phyloP scores from a whole-genome alignment of 2,113 vertebrate species.

The Picathartes gymnocephalus region DNA sequence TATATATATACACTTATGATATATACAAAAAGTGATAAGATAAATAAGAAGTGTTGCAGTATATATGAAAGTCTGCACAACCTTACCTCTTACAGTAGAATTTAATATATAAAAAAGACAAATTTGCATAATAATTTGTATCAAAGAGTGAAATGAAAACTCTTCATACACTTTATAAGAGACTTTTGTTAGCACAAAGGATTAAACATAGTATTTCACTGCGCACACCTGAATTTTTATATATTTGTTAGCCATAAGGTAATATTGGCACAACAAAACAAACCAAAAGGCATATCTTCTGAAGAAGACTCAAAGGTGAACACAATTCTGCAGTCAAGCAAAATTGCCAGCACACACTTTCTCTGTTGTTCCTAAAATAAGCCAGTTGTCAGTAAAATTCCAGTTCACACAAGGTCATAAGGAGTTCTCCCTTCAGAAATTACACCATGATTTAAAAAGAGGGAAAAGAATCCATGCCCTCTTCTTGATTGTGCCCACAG shows the following conservation, averaged over 20 bases:
- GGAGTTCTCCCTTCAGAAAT: neutral
- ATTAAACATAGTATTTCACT: neutral
- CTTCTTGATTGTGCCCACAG: neutral
- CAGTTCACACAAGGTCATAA: slow-evolving; percentile 23
- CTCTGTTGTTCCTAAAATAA: neutral
- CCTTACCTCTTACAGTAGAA: neutral
- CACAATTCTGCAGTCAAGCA: neutral
- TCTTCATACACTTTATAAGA: neutral
- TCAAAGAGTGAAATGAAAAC: neutral
- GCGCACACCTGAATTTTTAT: neutral
- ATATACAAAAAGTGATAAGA: neutral
- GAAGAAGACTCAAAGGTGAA: neutral
- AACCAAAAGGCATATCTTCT: neutral
- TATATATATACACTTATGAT: neutral
- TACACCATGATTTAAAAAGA: neutral
- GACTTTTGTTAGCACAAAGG: neutral
- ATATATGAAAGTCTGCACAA: neutral
- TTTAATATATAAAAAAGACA: neutral
- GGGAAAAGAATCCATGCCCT: neutral
- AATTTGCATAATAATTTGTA: neutral
- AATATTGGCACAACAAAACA: neutral
- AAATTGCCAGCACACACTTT: neutral
- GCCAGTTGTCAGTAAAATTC: neutral
- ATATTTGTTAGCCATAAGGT: neutral
- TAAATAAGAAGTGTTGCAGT: neutral